phyloP scores from a whole-genome alignment of 1,140 invertebrate species.

The Cotesia typhae region DNA sequence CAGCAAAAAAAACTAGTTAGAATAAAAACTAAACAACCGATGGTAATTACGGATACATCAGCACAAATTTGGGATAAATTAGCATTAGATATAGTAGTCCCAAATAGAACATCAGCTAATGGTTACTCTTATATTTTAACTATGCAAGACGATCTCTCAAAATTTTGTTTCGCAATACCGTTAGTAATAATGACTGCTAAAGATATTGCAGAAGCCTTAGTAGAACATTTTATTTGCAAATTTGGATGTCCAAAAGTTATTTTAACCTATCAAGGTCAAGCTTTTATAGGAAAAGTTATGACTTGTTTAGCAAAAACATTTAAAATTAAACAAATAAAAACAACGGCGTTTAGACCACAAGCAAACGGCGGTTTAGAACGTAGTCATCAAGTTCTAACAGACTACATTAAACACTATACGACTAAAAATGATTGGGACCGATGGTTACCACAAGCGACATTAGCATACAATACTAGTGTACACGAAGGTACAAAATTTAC shows the following conservation, averaged over 20 bases:
- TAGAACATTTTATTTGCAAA: conserved; percentile 40
- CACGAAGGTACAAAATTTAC: conserved; percentile 29
- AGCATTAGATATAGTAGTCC: conserved; percentile 36
- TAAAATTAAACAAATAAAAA: conserved; percentile 41
- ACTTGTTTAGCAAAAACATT: conserved; percentile 42
- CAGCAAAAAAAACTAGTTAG: conserved; percentile 2
- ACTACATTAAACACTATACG: conserved; percentile 46
- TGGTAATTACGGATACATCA: conserved; percentile 38
- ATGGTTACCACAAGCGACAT: conserved; percentile 44
- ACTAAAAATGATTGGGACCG: conserved; percentile 52
- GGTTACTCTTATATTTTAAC: conserved; percentile 37
- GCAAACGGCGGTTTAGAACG: conserved; percentile 46
- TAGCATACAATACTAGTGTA: conserved; percentile 39
- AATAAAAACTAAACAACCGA: conserved; percentile 13
- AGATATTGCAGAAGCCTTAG: conserved; percentile 42
- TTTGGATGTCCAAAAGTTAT: conserved; percentile 45
- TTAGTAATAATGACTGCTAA: conserved; percentile 38
- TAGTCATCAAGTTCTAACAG: conserved; percentile 40
- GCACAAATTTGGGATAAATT: conserved; percentile 36
- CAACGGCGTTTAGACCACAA: conserved; percentile 44
- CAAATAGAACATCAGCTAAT: conserved; percentile 19
- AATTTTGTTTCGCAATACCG: conserved; percentile 42
- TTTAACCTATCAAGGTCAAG: conserved; percentile 47
- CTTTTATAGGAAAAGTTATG: conserved; percentile 43
- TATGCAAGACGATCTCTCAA: conserved; percentile 48